Conservation (phyloP, 1,140 invertebrate species). For the Temnothorax longispinosus region DNA sequence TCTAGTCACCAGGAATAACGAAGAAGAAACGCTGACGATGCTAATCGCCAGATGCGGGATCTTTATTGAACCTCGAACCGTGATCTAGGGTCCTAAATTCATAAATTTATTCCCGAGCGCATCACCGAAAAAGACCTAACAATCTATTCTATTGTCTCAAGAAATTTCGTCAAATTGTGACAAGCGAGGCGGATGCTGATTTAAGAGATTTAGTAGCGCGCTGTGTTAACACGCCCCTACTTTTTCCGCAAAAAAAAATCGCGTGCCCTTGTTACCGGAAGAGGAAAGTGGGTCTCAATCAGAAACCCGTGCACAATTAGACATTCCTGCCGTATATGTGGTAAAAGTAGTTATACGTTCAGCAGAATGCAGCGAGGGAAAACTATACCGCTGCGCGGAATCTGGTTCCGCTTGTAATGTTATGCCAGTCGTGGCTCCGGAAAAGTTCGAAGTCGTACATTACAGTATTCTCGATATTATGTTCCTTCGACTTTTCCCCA, state of each 20-base stretch:
- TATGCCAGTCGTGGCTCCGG: slow-evolving; percentile 9
- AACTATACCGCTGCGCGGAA: slow-evolving; percentile 20
- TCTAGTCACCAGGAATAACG: slow-evolving; percentile 26
- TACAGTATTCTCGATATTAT: neutral
- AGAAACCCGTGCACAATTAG: slow-evolving; percentile 51
- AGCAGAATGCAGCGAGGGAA: slow-evolving; percentile 27
- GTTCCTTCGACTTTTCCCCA: neutral
- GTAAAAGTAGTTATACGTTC: slow-evolving; percentile 43
- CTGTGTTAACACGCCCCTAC: neutral
- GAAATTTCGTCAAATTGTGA: neutral
- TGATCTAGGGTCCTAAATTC: neutral
- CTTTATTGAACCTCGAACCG: neutral
- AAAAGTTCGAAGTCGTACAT: slow-evolving; percentile 16
- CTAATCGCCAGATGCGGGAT: neutral
- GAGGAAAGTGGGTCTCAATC: slow-evolving; percentile 60
- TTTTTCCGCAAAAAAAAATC: slow-evolving; percentile 16
- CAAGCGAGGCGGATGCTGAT: neutral
- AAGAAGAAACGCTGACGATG: slow-evolving; percentile 8
- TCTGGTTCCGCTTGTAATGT: slow-evolving; percentile 14
- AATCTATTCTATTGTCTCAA: neutral
- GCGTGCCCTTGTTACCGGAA: slow-evolving; percentile 48
- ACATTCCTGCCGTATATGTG: slow-evolving; percentile 40
- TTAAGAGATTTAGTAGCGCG: neutral
- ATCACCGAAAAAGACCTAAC: no score
- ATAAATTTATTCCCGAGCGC: neutral